Evolutionary conservation across 2,113 vertebrate species (phyloP), one percentile per base, ranked within the genome.

Genomic region (Thalassoma bifasciatum): DNA sequence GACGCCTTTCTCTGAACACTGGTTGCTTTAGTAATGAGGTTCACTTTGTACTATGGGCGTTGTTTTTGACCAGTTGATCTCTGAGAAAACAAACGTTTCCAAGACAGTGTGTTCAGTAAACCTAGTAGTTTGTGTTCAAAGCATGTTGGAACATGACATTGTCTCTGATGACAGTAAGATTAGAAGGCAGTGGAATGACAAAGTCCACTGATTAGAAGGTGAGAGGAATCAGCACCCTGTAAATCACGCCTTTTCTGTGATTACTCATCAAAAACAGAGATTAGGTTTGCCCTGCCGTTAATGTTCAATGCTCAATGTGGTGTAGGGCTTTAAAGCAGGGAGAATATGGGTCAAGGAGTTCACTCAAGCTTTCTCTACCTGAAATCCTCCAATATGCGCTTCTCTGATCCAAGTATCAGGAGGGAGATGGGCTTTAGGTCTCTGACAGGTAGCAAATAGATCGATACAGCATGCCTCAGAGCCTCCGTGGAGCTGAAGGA

Each of bases 401-500:
- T 38, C 51, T 78, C 21, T 40, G 66, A 70, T 72, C 60, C 53
- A 11, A 21, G 69, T 78, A 50, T 52, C 66, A 54, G 17, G 16
- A 61, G 57, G 71, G 58, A 71, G 24, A 74, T 12, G 21, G 50
- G 63, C 76, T 72, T 52, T 59, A 26, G 72, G 52, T 69, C 59
- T 77, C 72, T 57, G 34, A 52, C 63, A 70, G 60, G 69, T 30
- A 76, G n/a, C 44, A 71, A 81, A 81, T 50, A 72, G 62, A 88
- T 90, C 87, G 26, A 90, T 88, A 61, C 21, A 23, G 49, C n/a
- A 0, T n/a, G 66, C 40, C 51, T 81, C 66, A 57, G 70, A 84
- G 61, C 51, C 30, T 17, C 65, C 0, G 16, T 17, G 71, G 44
- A 75, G 65, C 65, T 66, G 10, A 70, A 58, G 64, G 12, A 19